These are phyloP conservation scores for Bothrops jararaca DNA, from an alignment of 2,113 vertebrate species.

Conservation along the genomic window DNA sequence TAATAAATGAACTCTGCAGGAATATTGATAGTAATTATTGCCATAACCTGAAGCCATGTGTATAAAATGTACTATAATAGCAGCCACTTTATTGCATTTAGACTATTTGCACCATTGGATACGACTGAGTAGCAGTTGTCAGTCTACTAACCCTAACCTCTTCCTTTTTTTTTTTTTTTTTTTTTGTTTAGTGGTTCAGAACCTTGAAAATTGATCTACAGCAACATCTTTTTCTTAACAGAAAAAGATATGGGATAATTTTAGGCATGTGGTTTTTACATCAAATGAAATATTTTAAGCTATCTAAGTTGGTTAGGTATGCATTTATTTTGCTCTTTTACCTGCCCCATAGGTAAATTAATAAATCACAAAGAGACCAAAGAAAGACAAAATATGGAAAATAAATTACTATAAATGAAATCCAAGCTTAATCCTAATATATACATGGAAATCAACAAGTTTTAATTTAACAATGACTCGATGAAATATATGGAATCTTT, in stretches of 20 bases:
- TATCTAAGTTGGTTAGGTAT: neutral
- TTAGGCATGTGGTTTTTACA: neutral
- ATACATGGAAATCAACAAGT: neutral
- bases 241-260: neutral
- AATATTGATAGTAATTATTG: slow-evolving; percentile 32
- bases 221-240: neutral
- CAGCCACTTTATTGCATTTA: neutral
- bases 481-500: neutral
- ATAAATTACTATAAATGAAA: neutral
- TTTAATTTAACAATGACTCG: neutral
- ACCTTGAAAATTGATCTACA: neutral
- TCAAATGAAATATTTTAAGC: neutral
- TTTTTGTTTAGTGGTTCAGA: neutral
- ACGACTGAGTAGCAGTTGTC: neutral
- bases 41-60: slow-evolving; percentile 8
- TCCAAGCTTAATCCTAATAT: neutral
- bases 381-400: neutral
- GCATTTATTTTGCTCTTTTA: neutral
- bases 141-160: neutral
- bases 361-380: neutral
- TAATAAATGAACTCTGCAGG: neutral
- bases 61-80: neutral
- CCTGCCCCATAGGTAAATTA: neutral
- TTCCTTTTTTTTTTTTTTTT: neutral
- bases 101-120: neutral